Conservation (phyloP, 2,888 invertebrate genomes). For the Drosophila mayaguana region DNA sequence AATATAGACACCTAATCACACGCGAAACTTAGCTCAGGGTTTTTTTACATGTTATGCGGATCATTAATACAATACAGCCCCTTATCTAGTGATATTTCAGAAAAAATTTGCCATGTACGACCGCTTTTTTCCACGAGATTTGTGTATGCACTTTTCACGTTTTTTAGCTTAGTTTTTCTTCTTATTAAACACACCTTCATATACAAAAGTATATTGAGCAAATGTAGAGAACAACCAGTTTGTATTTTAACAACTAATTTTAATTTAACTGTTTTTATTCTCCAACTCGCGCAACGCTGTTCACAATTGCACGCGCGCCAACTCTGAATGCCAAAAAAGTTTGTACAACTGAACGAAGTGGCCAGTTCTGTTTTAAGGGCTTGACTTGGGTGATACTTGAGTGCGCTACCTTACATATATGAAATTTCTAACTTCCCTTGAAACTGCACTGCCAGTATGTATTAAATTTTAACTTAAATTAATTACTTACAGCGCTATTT, state of each 20-base stretch:
- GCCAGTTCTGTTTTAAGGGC: slow-evolving; percentile 45
- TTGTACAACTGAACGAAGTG: slow-evolving; percentile 48
- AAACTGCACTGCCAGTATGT: neutral
- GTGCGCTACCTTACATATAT: slow-evolving; percentile 22
- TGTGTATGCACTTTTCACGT: slow-evolving; percentile 40
- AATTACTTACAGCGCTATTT: neutral
- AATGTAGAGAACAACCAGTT: slow-evolving; percentile 26
- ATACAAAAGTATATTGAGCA: slow-evolving; percentile 38
- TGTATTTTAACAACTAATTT: slow-evolving; percentile 39
- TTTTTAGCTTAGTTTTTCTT: neutral
- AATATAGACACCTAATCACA: slow-evolving; percentile 15
- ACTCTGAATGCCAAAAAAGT: slow-evolving; percentile 72
- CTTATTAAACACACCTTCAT: slow-evolving; percentile 67
- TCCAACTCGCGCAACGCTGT: slow-evolving; percentile 52
- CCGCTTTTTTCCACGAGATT: slow-evolving; percentile 29
- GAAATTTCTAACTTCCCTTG: neutral
- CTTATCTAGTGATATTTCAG: slow-evolving; percentile 12
- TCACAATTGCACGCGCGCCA: slow-evolving; percentile 72
- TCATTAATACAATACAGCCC: slow-evolving; percentile 14
- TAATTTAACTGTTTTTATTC: slow-evolving; percentile 59
- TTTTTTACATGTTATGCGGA: slow-evolving; percentile 2
- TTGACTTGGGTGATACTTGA: slow-evolving; percentile 24
- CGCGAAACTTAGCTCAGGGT: slow-evolving; percentile 10
- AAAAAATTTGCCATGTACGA: slow-evolving; percentile 18
- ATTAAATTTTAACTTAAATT: neutral